phyloP scores from a whole-genome alignment of 2,888 invertebrate genomes.

The Drosophila lutescens region DNA sequence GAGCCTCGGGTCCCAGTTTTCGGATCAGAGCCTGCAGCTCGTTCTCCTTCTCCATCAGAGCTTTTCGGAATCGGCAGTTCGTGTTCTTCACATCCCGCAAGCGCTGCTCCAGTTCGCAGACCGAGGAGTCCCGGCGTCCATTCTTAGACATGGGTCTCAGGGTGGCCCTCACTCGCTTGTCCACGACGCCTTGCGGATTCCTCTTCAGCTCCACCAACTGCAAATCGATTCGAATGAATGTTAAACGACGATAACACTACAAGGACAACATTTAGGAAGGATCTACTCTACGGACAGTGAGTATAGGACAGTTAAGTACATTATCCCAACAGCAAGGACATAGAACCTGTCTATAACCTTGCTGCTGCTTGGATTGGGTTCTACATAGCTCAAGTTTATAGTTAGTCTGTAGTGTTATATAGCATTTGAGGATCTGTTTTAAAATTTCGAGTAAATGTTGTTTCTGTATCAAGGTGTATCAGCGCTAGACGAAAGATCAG shows the following conservation, averaged over 20 bases:
- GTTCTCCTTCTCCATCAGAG: conserved; percentile 92
- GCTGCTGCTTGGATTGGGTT: conserved; percentile 14
- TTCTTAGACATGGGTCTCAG: conserved; percentile 92
- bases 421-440: conserved; percentile 61
- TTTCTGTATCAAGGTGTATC: conserved; percentile 48
- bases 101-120: conserved; percentile 92
- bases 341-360: conserved; percentile 9
- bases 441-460: conserved; percentile 50
- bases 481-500: conserved; percentile 47
- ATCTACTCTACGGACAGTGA: conserved; percentile 26
- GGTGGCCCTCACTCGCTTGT: conserved; percentile 94
- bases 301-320: conserved; percentile 2
- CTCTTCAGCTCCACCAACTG: conserved; percentile 95
- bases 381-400: conserved; percentile 37
- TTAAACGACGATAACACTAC: conserved; percentile 1
- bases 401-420: conserved; percentile 75
- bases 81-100: conserved; percentile 92
- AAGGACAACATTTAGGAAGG: conserved; percentile 51
- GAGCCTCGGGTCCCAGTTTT: conserved; percentile 84
- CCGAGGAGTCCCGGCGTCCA: conserved; percentile 90
- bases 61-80: conserved; percentile 93
- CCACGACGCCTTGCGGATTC: conserved; percentile 92
- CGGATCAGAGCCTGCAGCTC: conserved; percentile 88
- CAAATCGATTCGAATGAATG: conserved; percentile 33
- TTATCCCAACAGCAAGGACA: conserved; percentile 6